phyloP scores from a whole-genome alignment of 1,140 invertebrate genomes.

The Pissodes strobi region DNA sequence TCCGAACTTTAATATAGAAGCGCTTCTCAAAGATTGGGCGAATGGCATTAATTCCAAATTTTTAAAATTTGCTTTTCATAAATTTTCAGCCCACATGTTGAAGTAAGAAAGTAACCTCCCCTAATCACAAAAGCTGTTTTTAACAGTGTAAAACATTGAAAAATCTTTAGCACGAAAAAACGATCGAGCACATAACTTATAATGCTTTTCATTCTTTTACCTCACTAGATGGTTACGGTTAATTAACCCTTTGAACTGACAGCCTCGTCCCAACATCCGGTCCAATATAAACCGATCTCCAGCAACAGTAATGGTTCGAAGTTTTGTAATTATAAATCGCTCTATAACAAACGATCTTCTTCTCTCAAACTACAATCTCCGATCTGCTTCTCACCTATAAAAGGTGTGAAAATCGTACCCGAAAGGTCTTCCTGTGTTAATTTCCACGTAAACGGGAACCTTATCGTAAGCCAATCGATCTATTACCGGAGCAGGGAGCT shows the following conservation, averaged over 20 bases:
- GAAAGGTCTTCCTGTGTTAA: slow-evolving; percentile 16
- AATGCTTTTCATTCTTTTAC: too few relatives aligned
- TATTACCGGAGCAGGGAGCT: slow-evolving; percentile 28
- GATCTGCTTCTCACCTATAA: slow-evolving; percentile 19
- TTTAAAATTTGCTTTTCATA: too few relatives aligned
- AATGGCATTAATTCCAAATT: too few relatives aligned
- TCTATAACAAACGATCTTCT: slow-evolving; percentile 16
- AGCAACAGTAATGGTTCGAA: neutral
- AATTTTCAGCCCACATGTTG: too few relatives aligned
- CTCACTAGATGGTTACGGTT: too few relatives aligned
- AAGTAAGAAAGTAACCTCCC: too few relatives aligned
- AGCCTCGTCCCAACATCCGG: neutral
- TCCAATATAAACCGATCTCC: neutral
- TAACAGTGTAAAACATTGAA: too few relatives aligned
- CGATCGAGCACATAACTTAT: too few relatives aligned
- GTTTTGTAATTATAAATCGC: neutral
- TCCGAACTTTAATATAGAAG: too few relatives aligned
- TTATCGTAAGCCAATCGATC: slow-evolving; percentile 31
- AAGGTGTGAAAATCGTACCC: slow-evolving; percentile 34
- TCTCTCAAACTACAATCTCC: slow-evolving; percentile 16
- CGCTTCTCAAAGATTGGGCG: too few relatives aligned
- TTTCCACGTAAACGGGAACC: slow-evolving; percentile 14
- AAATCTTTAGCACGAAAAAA: too few relatives aligned
- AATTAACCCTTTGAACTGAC: neutral
- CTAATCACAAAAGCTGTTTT: too few relatives aligned